Conservation (phyloP, 1,140 invertebrate genomes). For the Drosophila arizonae region DNA sequence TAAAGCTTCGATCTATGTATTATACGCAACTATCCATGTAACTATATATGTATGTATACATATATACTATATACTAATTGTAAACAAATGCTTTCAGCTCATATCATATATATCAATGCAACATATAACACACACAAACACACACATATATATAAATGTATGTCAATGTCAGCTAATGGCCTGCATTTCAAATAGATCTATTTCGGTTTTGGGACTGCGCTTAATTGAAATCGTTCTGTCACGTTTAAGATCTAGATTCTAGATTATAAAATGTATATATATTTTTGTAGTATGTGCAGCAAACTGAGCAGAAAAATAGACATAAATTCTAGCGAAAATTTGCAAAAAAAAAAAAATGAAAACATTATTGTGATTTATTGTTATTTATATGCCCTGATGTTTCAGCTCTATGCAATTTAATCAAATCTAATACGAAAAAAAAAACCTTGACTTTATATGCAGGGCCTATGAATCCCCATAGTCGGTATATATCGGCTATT, state of each 20-base stretch:
- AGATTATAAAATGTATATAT: conserved; percentile 49
- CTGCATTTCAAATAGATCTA: conserved; percentile 40
- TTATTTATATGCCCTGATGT: conserved; percentile 58
- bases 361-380: conserved; percentile 74
- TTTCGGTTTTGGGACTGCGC: conserved; percentile 46
- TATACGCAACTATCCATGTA: conserved; percentile 28
- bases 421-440: too few relatives aligned
- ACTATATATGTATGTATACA: conserved; percentile 11
- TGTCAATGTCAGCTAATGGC: conserved; percentile 21
- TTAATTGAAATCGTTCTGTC: conserved; percentile 39
- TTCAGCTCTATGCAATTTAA: too few relatives aligned
- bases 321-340: conserved; percentile 71
- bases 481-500: conserved; percentile 36
- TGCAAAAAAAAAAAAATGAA: conserved; percentile 44
- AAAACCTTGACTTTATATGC: background rate
- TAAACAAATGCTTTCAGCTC: conserved; percentile 27
- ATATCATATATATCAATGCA: conserved; percentile 38
- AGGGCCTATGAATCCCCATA: conserved; percentile 30
- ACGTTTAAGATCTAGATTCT: conserved; percentile 42
- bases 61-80: background rate
- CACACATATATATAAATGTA: conserved; percentile 12
- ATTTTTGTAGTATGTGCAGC: conserved; percentile 65
- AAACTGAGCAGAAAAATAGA: conserved; percentile 54
- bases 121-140: conserved; percentile 11
- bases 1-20: conserved; percentile 50